phyloP scores from a whole-genome alignment of 1,140 invertebrate species.

The Zophobas morio region DNA sequence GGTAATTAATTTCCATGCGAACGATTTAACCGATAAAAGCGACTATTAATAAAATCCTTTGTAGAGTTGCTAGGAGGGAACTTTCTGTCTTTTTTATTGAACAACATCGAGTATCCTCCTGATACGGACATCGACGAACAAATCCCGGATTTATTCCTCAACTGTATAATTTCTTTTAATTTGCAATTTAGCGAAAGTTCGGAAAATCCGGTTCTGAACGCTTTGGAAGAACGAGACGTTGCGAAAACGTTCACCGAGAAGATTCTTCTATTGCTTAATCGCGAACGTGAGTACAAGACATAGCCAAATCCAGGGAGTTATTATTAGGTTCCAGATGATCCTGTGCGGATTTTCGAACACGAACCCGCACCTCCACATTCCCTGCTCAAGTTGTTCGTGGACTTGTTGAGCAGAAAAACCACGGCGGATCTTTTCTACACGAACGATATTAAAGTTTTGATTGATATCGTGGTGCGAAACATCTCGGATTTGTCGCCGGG shows the following conservation, averaged over 20 bases:
- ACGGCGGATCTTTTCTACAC: slow-evolving; percentile 92
- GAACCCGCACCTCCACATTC: slow-evolving; percentile 85
- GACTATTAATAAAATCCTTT: slow-evolving; percentile 60
- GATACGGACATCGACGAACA: slow-evolving; percentile 84
- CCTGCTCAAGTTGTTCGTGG: slow-evolving; percentile 89
- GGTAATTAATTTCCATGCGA: slow-evolving; percentile 69
- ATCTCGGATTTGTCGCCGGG: slow-evolving; percentile 90
- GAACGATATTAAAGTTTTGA: slow-evolving; percentile 92
- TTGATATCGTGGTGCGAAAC: slow-evolving; percentile 92
- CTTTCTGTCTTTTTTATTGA: slow-evolving; percentile 85
- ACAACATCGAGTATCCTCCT: slow-evolving; percentile 84
- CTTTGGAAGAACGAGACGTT: slow-evolving; percentile 78
- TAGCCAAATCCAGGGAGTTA: not conserved
- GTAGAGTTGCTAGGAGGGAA: slow-evolving; percentile 84
- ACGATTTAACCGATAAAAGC: slow-evolving; percentile 3
- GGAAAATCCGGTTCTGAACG: slow-evolving; percentile 84
- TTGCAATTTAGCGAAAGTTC: slow-evolving; percentile 81
- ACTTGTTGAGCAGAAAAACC: slow-evolving; percentile 82
- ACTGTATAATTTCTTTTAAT: slow-evolving; percentile 89
- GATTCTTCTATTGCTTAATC: slow-evolving; percentile 86
- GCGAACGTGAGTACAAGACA: slow-evolving; percentile 80
- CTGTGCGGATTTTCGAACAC: slow-evolving; percentile 87
- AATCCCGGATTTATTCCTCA: slow-evolving; percentile 87
- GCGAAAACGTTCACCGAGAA: slow-evolving; percentile 93
- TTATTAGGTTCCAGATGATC: slow-evolving; percentile 79